Evolutionary conservation across 2,113 vertebrate genomes (phyloP).

Genomic region (Dipodomys stephensi): DNA sequence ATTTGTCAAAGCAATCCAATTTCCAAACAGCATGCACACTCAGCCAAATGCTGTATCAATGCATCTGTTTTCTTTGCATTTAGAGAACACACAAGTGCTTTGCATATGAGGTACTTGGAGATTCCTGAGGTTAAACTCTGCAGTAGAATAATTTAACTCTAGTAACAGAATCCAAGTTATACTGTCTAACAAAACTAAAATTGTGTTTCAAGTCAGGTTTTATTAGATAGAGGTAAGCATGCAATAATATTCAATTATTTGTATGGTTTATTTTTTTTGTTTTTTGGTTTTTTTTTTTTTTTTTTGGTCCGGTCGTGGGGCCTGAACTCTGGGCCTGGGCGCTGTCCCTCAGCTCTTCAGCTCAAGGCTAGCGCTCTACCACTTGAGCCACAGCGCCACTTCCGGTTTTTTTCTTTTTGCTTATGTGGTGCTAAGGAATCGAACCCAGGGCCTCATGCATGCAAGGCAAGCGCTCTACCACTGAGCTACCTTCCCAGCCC

Average conservation of each 20-base stretch:
- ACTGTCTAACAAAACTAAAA: constrained; percentile 5
- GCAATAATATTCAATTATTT: not conserved
- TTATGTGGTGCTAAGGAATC: too few species aligned
- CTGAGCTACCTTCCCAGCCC: too few species aligned
- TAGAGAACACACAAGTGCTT: constrained; percentile 19
- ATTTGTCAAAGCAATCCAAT: constrained; percentile 72
- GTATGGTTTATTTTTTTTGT: not conserved
- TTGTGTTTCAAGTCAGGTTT: not conserved
- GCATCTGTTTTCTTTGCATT: constrained; percentile 69
- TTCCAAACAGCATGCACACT: constrained; percentile 61
- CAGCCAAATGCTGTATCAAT: constrained; percentile 49
- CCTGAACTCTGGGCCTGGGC: too few species aligned
- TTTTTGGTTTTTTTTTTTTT: too few species aligned
- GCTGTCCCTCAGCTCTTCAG: too few species aligned
- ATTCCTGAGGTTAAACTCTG: constrained; percentile 32
- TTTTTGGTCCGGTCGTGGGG: too few species aligned
- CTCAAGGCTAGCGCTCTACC: too few species aligned
- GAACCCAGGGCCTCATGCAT: too few species aligned
- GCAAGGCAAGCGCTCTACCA: too few species aligned
- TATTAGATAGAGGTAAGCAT: not conserved
- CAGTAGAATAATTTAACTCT: constrained; percentile 17
- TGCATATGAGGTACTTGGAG: not conserved
- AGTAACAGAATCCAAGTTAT: constrained; percentile 23
- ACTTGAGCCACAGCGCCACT: too few species aligned
- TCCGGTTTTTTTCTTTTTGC: too few species aligned